Conservation (phyloP, 2,888 invertebrate species). For the Drosophila rubida region DNA sequence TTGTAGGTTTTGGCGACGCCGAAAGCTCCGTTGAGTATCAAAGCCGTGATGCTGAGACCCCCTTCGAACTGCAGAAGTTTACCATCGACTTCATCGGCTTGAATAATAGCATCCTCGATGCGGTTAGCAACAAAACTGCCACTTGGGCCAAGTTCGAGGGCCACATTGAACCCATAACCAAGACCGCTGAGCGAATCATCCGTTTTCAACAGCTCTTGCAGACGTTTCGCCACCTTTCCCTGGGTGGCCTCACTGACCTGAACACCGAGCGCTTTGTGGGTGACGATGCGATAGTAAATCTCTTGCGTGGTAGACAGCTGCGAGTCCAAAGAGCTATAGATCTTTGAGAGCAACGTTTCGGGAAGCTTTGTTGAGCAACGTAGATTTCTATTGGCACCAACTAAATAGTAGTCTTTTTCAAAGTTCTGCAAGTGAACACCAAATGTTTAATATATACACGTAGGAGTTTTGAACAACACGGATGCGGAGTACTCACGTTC, state of each 20-base stretch:
- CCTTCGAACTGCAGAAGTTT: constrained; percentile 96
- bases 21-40: constrained; percentile 87
- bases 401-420: constrained; percentile 89
- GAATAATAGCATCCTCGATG: constrained; percentile 96
- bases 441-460: background rate
- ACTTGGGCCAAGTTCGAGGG: constrained; percentile 88
- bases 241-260: constrained; percentile 88
- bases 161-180: constrained; percentile 93
- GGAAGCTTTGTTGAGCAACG: constrained; percentile 86
- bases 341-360: constrained; percentile 85
- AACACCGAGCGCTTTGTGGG: constrained; percentile 89
- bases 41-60: constrained; percentile 91
- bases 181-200: constrained; percentile 93
- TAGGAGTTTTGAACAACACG: background rate
- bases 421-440: constrained; percentile 76
- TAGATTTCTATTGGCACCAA: constrained; percentile 87
- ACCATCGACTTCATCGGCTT: constrained; percentile 97
- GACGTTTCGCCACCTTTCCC: constrained; percentile 89
- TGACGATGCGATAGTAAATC: constrained; percentile 90
- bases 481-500: constrained; percentile 85
- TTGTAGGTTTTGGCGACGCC: constrained; percentile 87
- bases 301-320: constrained; percentile 89
- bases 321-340: constrained; percentile 88
- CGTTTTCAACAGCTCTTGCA: constrained; percentile 92
- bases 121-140: constrained; percentile 89